Evolutionary conservation across 2,797 vertebrate species (phyloP).

Genomic region (Siniperca undulata): DNA sequence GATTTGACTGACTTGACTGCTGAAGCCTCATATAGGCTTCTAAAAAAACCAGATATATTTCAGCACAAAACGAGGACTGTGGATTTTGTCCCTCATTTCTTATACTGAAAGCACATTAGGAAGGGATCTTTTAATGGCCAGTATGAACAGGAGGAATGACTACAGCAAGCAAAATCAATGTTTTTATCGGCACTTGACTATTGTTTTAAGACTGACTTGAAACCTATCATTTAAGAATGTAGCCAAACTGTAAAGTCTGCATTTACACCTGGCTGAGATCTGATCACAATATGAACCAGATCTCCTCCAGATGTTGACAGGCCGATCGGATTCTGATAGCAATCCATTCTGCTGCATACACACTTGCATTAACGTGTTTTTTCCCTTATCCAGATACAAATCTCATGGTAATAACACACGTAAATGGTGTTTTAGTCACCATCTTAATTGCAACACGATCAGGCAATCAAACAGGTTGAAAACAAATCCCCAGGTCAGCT

Average conservation of each 20-base stretch:
- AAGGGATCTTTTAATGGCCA: neutral
- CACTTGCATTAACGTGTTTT: neutral
- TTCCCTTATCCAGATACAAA: neutral
- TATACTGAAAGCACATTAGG: neutral
- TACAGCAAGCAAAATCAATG: neutral
- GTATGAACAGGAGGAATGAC: neutral
- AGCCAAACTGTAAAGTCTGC: neutral
- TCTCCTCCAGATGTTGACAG: neutral
- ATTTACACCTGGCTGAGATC: neutral
- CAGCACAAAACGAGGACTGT: neutral
- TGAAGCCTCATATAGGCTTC: neutral
- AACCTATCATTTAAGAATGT: neutral
- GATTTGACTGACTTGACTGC: neutral
- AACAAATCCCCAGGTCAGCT: neutral
- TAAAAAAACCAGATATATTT: neutral
- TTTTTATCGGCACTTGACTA: neutral
- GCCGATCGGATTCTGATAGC: neutral
- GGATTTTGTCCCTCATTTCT: neutral
- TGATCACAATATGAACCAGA: neutral
- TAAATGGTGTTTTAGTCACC: neutral
- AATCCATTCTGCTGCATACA: neutral
- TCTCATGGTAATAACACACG: neutral
- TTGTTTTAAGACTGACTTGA: neutral
- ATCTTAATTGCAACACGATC: slow-evolving; percentile 6
- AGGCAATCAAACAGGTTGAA: neutral